Evolutionary conservation across 2,113 vertebrate genomes (phyloP).

Genomic region (Toxotes jaculatrix): DNA sequence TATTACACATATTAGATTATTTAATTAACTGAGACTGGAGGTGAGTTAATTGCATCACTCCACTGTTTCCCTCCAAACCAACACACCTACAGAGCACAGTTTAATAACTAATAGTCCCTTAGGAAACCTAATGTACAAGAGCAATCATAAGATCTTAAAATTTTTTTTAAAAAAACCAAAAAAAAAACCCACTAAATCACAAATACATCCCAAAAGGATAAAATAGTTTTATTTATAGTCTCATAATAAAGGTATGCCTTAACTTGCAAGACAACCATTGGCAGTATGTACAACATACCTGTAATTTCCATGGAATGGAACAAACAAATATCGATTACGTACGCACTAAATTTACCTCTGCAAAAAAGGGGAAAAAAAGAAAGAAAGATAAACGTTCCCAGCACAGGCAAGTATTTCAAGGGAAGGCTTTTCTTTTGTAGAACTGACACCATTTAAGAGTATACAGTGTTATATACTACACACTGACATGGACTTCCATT

Average conservation of each 20-base stretch:
- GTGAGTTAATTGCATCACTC: not conserved
- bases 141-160: not conserved
- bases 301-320: conserved; percentile 94
- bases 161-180: conserved; percentile 19
- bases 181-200: conserved; percentile 35
- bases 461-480: conserved; percentile 81
- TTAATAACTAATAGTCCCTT: not conserved
- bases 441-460: conserved; percentile 79
- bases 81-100: not conserved
- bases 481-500: conserved; percentile 75
- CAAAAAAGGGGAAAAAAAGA: conserved; percentile 64
- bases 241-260: conserved; percentile 97
- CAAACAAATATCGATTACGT: conserved; percentile 87
- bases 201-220: conserved; percentile 87
- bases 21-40: not conserved
- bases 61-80: not conserved
- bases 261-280: conserved; percentile 96
- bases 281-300: conserved; percentile 99
- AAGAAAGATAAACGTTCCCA: conserved; percentile 75
- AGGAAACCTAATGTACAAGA: not conserved
- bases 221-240: conserved; percentile 98
- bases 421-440: conserved; percentile 76
- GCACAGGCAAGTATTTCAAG: conserved; percentile 76
- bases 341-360: conserved; percentile 84
- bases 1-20: not conserved